Evolutionary conservation across 1,140 invertebrate genomes (phyloP).

Genomic region (Bemisia tabaci): DNA sequence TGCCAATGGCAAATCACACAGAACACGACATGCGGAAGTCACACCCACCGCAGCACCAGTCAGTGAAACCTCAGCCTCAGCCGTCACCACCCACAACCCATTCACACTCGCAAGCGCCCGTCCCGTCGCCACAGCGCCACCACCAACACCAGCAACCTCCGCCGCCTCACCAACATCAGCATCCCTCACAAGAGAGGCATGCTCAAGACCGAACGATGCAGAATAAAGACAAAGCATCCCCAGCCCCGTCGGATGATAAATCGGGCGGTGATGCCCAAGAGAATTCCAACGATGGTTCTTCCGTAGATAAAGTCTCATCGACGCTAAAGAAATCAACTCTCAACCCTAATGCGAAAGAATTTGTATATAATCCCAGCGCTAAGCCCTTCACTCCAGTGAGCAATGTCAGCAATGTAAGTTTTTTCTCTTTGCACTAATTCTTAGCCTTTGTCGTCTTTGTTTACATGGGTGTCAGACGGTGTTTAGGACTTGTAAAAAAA

Average conservation of each 20-base stretch:
- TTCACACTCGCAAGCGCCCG: constrained; percentile 13
- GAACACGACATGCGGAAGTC: neutral
- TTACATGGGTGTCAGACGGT: too few species aligned
- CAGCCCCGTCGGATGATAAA: constrained; percentile 6
- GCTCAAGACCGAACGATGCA: constrained; percentile 15
- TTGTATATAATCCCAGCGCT: constrained; percentile 63
- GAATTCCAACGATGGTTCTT: constrained; percentile 15
- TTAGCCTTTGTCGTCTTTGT: neutral
- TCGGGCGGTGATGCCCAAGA: neutral
- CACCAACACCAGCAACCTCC: constrained; percentile 28
- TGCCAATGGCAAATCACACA: neutral
- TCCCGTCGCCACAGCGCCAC: constrained; percentile 9
- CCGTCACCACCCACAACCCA: constrained; percentile 20
- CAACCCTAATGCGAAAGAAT: constrained; percentile 80
- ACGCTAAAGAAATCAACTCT: constrained; percentile 62
- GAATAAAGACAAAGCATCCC: constrained; percentile 16
- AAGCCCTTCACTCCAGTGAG: constrained; percentile 75
- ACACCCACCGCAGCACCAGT: constrained; percentile 25
- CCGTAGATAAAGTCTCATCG: constrained; percentile 41
- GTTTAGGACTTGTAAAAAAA: too few species aligned
- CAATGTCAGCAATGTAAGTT: constrained; percentile 9
- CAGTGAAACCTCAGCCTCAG: constrained; percentile 31
- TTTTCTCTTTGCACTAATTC: neutral
- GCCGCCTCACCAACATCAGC: constrained; percentile 24
- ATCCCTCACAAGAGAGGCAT: constrained; percentile 26